Base-by-base conservation (phyloP, 2,113 vertebrate genomes). In the Zapornia atra region DNA sequence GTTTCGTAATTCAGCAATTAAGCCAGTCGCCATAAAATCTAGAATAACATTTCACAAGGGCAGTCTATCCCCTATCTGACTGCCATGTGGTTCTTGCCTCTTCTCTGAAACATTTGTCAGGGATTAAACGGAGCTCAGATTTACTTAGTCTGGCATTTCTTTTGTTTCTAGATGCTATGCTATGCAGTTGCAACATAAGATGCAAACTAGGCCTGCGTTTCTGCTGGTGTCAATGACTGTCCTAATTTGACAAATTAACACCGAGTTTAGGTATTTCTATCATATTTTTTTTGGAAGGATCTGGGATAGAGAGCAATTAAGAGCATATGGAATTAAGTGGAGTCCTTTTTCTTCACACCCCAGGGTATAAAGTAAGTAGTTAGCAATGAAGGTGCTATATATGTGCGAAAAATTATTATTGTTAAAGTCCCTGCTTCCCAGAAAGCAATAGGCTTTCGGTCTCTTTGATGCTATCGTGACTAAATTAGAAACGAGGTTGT, bases 241-340 rank as follows among this genome's bases (percentile, higher is more conserved):
- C 85, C 95, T 95, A 84, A 86, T 97, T 96, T 93, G 82, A 93
- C 85, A 96, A 96, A 95, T 92, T 96, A 95, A 76, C 79, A 82
- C 56, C 1, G 5, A 93, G 80, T 92, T 94, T 92, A 83, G 76
- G 60, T 73, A 93, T 96, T 95, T 95, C 94, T 92, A 80, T 89
- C 81, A 59, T 77, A 79, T 91, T 94, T 94, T 86, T 78, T 85
- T 82, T 33, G 65, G 83, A 94, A 97, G 46, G 59, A 97, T 96
- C 94, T 92, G 46, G 91, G 92, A 93, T 93, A 94, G 40, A 94
- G 68, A 90, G 69, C 87, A 96, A 95, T 91, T 95, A 94, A 90
- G 61, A 94, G 63, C 90, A 76, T 90, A 90, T 70, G 54, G 93
- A 96, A 96, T 88, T 94, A 97, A 94, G 63, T 91, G 68, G 92